phyloP scores from a whole-genome alignment of 2,797 vertebrate species.

The Eulemur rubriventer region DNA sequence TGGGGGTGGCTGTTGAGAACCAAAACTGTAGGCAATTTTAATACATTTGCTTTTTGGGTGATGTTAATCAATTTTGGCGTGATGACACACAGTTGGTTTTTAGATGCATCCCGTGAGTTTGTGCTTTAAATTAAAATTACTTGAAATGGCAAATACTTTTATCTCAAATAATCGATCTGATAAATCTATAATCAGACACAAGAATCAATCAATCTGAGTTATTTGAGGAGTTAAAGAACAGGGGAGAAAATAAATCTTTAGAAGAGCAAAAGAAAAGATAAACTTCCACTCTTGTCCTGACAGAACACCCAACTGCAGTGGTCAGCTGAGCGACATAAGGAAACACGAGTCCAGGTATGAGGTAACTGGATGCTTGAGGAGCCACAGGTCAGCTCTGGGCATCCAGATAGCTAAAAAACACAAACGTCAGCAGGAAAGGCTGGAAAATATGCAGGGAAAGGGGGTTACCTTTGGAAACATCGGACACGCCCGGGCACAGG shows the following conservation, averaged over 20 bases:
- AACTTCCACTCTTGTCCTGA: background rate
- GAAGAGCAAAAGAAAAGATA: background rate
- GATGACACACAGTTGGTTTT: background rate
- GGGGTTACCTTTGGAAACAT: slow-evolving; percentile 85
- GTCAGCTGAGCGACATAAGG: fast-evolving
- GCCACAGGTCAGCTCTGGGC: fast-evolving
- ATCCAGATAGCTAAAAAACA: background rate
- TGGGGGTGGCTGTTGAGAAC: fast-evolving
- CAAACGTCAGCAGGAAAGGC: fast-evolving
- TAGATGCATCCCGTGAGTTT: background rate
- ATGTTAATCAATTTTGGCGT: background rate
- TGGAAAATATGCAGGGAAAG: fast-evolving
- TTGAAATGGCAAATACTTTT: background rate
- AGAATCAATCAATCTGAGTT: background rate
- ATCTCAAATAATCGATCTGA: background rate
- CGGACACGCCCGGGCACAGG: slow-evolving; percentile 84
- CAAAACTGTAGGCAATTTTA: background rate
- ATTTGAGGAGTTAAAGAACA: background rate
- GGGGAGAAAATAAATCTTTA: background rate
- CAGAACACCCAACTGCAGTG: background rate
- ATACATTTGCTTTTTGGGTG: background rate
- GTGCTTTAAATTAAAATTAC: background rate
- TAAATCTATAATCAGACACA: background rate
- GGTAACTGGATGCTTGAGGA: background rate
- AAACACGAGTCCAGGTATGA: background rate